phyloP scores from a whole-genome alignment of 2,797 vertebrate species.

The Varecia variegata region DNA sequence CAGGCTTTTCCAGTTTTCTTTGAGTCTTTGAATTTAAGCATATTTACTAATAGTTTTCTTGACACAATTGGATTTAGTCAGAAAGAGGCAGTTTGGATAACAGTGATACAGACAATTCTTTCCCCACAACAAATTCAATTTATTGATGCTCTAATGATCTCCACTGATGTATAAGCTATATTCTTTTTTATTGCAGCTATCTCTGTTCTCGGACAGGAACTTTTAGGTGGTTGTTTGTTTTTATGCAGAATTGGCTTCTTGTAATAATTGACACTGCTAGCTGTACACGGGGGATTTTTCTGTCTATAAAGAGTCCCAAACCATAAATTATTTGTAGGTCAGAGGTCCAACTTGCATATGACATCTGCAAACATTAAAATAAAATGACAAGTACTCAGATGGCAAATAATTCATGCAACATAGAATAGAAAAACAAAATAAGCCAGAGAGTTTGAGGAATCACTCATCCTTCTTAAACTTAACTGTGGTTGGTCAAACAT shows the following conservation, averaged over 20 bases:
- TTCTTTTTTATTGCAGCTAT: not conserved
- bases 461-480: constrained; percentile 34
- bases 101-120: not conserved
- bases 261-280: constrained; percentile 33
- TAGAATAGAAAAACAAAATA: not conserved
- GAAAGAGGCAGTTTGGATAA: not conserved
- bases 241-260: constrained; percentile 31
- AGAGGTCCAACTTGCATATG: not conserved
- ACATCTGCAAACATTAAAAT: not conserved
- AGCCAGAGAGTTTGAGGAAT: not conserved
- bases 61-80: not conserved
- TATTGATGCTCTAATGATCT: not conserved
- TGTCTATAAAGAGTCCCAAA: not conserved
- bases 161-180: constrained; percentile 25
- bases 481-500: not conserved
- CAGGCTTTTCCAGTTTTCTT: not conserved
- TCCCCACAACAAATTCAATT: not conserved
- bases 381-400: constrained; percentile 58
- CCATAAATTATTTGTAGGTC: constrained; percentile 33
- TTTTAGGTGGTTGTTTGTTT: not conserved
- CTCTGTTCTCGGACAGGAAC: not conserved
- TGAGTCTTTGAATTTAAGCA: not conserved
- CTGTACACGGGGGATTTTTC: not conserved
- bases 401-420: constrained; percentile 14
- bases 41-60: not conserved